Conservation (phyloP, 1,140 invertebrate species). For the Grapholita molesta region DNA sequence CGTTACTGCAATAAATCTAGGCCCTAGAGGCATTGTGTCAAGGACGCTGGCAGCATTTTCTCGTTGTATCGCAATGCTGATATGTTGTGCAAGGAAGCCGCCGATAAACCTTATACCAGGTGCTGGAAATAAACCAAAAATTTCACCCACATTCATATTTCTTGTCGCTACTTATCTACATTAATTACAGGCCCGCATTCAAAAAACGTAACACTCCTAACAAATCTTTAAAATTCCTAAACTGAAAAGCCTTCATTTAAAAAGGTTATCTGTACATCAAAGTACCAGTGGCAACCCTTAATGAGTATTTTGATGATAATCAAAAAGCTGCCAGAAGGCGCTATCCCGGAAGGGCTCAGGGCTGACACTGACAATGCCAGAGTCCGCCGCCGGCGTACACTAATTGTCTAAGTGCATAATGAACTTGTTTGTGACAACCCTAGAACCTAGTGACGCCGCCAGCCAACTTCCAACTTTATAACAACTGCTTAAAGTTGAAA, state of each 20-base stretch:
- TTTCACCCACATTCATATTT: not conserved
- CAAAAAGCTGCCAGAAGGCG: constrained; percentile 37
- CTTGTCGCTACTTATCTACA: not conserved
- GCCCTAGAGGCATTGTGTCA: too few species aligned
- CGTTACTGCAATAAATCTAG: too few species aligned
- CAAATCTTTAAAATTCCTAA: constrained; percentile 9
- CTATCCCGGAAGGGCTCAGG: constrained; percentile 61
- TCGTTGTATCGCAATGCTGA: too few species aligned
- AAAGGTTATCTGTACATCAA: constrained; percentile 19
- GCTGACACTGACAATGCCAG: constrained; percentile 61
- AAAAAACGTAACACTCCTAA: constrained; percentile 22
- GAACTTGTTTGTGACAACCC: constrained; percentile 70
- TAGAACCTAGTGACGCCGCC: constrained; percentile 36
- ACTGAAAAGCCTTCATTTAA: not conserved
- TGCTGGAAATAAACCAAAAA: not conserved
- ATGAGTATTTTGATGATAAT: constrained; percentile 40
- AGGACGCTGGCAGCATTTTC: too few species aligned
- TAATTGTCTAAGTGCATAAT: constrained; percentile 76
- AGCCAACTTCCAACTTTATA: constrained; percentile 22
- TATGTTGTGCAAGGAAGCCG: too few species aligned
- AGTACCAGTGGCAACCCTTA: constrained; percentile 25
- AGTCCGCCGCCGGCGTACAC: constrained; percentile 61
- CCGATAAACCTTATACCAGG: not conserved
- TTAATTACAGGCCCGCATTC: not conserved
- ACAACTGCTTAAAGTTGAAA: constrained; percentile 24